Base-by-base conservation (phyloP, 2,888 invertebrate genomes). In the Danaus chrysippus region DNA sequence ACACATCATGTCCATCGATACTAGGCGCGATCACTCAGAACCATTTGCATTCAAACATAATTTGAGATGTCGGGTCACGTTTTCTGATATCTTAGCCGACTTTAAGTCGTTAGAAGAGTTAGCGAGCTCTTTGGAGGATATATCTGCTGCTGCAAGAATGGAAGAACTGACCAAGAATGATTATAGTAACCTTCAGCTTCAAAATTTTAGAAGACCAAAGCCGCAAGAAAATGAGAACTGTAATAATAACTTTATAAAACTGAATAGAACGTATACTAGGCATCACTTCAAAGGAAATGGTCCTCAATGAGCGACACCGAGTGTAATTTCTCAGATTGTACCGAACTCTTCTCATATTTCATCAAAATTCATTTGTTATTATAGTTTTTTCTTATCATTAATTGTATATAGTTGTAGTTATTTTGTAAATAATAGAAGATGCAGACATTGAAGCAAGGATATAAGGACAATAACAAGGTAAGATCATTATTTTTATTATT, bases 311-410 rank as follows among this genome's bases (percentile, higher is more conserved):
- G 72, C 74, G 41, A 63, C 77, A 0, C 57, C 63, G 3, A 71
- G 54, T 64, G 55, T 42, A 58, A 66, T 66, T 41, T 68, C 71
- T 10, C 77, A 76, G 10, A 73, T 77, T 42, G 83, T 81, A 44
- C 58, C 70, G 19, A 73, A 80, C 69, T 71, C 77, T 68, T 66
- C 78, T 19, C 70, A 82, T 10, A 80, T 89, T 71, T 71, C 88
- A 62, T 83, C 87, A 46, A 88, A 88, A 73, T 86, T 78, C 73
- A 82, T 68, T 68, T 85, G 74, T 88, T 86, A 76, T 78, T 70
- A 64, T 55, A 49, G 67, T 62, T 61, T 56, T 34, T 34, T 34
- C 23, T 5, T 34, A 5, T 34, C 6, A 34, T 5, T 34, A 34
- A 0, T 34, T 6, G 23, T 34, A 34, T 34, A 34, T 34, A 15